Conservation (phyloP, 2,113 vertebrate genomes). For the Sphaerodactylus townsendi region DNA sequence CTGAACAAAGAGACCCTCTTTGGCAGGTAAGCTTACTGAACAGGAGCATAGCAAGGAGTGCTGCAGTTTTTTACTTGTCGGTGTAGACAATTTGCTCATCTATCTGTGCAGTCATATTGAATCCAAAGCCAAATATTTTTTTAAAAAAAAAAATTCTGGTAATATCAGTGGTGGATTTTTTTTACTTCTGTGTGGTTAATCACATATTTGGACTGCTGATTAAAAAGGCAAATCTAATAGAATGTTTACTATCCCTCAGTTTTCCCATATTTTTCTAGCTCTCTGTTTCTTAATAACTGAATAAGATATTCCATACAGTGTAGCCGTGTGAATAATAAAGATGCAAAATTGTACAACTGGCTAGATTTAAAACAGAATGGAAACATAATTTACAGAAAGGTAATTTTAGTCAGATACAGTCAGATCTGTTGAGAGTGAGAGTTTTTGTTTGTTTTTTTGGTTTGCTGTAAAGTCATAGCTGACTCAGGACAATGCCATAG, state of each 20-base stretch:
- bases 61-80: neutral
- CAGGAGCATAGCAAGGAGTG: neutral
- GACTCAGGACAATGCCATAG: too few species aligned
- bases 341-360: neutral
- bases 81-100: neutral
- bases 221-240: neutral
- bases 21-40: conserved; percentile 85
- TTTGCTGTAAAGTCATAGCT: too few species aligned
- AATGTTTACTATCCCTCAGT: neutral
- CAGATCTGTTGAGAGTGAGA: too few species aligned
- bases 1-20: conserved; percentile 91
- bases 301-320: neutral
- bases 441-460: too few species aligned
- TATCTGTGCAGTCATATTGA: neutral
- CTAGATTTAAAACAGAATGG: neutral
- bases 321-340: neutral
- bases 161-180: fast-evolving
- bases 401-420: too few species aligned
- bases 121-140: neutral
- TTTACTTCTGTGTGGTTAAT: conserved; percentile 5
- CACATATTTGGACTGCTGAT: neutral
- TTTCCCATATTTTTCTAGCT: neutral
- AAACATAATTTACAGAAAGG: neutral
- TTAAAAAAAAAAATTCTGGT: neutral
- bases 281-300: neutral